phyloP scores from a whole-genome alignment of 2,113 vertebrate species.

The Poeciliopsis retropinna region DNA sequence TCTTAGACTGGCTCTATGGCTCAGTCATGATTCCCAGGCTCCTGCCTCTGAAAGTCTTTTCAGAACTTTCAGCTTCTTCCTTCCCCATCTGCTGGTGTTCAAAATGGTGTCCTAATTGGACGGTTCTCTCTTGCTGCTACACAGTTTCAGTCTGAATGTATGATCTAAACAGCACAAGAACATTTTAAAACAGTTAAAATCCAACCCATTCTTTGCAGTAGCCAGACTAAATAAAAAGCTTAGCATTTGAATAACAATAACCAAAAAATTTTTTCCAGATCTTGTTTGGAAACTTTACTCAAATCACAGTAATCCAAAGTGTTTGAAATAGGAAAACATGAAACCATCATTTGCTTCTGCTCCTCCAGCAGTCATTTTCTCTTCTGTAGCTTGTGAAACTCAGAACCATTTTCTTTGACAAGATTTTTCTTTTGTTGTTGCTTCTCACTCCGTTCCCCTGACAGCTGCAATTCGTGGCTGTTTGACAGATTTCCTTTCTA shows the following conservation, averaged over 20 bases:
- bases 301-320: slow-evolving; percentile 1
- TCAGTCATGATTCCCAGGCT: neutral
- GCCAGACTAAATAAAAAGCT: neutral
- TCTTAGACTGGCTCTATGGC: neutral
- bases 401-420: neutral
- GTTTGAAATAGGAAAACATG: neutral
- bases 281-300: neutral
- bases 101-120: too few relatives aligned
- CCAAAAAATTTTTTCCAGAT: neutral
- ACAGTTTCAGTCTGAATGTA: neutral
- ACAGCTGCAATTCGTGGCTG: slow-evolving; percentile 2
- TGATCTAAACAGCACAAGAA: neutral
- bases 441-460: neutral
- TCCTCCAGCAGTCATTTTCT: neutral
- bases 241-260: neutral
- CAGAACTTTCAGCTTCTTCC: neutral
- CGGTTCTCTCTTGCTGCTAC: neutral
- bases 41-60: neutral
- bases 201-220: neutral
- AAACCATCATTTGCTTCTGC: neutral
- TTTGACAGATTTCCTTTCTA: neutral
- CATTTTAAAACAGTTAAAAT: neutral
- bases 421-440: neutral
- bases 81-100: neutral
- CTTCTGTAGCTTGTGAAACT: neutral